Conservation (phyloP, 2,113 vertebrate genomes). For the Cyprinodon brontotheroides region DNA sequence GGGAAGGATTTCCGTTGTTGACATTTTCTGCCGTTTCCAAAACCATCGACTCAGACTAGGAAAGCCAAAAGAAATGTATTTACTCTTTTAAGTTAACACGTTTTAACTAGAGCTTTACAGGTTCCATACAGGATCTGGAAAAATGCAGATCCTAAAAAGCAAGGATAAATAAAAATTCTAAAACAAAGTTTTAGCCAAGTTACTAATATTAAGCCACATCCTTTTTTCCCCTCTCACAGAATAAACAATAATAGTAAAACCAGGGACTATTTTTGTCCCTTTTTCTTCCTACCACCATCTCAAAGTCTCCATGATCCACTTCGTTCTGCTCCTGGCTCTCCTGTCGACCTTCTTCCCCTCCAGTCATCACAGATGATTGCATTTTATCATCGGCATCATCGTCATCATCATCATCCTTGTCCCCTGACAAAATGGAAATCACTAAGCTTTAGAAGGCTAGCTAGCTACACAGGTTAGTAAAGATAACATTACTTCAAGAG, state of each 20-base stretch:
- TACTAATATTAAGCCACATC: not conserved
- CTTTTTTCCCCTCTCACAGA: not conserved
- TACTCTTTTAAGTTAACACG: not conserved
- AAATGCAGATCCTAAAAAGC: too few relatives aligned
- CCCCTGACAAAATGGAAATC: conserved; percentile 79
- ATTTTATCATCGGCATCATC: conserved; percentile 96
- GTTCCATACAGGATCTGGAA: too few relatives aligned
- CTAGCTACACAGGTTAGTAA: not conserved
- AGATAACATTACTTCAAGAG: not conserved
- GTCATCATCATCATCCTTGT: conserved; percentile 97
- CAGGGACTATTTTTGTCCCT: not conserved
- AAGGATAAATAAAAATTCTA: not conserved
- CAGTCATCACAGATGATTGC: conserved; percentile 88
- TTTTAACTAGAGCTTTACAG: not conserved
- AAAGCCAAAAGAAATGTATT: conserved; percentile 38
- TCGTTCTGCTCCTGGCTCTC: conserved; percentile 96
- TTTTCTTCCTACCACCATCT: conserved; percentile 95
- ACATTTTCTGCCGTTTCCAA: conserved; percentile 95
- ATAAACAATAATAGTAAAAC: not conserved
- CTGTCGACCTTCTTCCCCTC: conserved; percentile 87
- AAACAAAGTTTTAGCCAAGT: not conserved
- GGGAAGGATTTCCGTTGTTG: conserved; percentile 97
- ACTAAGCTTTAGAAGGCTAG: not conserved
- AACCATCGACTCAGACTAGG: conserved; percentile 97
- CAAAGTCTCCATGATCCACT: conserved; percentile 97